Evolutionary conservation across 2,113 vertebrate species (phyloP).

Genomic region (Aythya baeri): DNA sequence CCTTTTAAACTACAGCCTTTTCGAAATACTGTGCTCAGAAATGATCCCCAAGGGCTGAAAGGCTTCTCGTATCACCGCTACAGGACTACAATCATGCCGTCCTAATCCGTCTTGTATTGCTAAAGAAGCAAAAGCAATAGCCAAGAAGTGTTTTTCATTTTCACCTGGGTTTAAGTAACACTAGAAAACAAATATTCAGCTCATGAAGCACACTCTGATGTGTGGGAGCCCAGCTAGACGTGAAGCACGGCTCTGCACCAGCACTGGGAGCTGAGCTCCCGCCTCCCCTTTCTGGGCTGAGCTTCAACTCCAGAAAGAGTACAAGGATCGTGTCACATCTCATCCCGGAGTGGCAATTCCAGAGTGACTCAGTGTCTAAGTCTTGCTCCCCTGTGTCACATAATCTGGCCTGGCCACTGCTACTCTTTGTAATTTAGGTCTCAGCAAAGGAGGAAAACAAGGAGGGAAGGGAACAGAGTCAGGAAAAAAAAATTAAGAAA

Average conservation of each 20-base stretch:
- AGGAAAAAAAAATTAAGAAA: background rate
- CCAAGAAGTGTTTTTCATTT: background rate
- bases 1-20: background rate
- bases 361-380: background rate
- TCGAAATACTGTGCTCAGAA: accelerated
- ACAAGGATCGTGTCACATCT: background rate
- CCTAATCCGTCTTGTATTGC: accelerated
- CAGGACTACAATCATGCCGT: background rate
- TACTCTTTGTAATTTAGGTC: background rate
- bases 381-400: background rate
- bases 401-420: background rate
- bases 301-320: background rate
- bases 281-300: background rate
- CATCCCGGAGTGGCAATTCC: background rate
- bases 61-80: accelerated
- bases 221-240: background rate
- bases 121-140: background rate
- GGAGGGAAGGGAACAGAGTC: background rate
- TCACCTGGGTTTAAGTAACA: background rate
- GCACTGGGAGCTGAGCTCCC: background rate
- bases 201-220: accelerated
- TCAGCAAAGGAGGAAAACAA: background rate
- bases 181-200: background rate
- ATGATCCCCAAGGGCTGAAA: background rate
- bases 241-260: background rate